phyloP scores from a whole-genome alignment of 2,888 invertebrate genomes.

The Nebria brevicollis region DNA sequence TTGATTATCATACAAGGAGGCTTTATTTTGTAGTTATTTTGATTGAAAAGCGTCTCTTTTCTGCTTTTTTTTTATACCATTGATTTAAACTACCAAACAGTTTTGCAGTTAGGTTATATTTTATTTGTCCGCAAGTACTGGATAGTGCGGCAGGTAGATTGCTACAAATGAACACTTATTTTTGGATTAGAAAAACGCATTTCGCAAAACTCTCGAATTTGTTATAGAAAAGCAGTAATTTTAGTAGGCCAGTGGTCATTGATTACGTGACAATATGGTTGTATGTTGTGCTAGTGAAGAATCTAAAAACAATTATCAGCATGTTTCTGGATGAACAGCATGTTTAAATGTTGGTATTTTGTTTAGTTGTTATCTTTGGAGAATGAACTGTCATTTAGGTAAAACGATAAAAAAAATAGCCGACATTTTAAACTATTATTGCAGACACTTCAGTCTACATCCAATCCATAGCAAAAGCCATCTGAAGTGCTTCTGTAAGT shows the following conservation, averaged over 20 bases:
- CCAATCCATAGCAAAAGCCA: conserved; percentile 34
- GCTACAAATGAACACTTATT: not conserved
- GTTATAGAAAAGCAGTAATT: not conserved
- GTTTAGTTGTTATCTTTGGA: not conserved
- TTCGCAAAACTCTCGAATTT: not conserved
- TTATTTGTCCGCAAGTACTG: not conserved
- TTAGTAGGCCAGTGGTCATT: too few species aligned
- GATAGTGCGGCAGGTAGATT: not conserved
- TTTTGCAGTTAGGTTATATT: not conserved
- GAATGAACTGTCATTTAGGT: not conserved
- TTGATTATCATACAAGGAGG: not conserved
- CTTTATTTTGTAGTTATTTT: not conserved
- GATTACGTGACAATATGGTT: not conserved
- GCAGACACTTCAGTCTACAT: conserved; percentile 36
- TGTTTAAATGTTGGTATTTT: conserved; percentile 21
- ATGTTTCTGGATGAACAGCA: conserved; percentile 42
- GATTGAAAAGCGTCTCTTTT: not conserved
- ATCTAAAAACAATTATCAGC: conserved; percentile 8
- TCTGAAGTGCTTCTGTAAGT: conserved; percentile 44
- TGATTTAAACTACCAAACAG: not conserved
- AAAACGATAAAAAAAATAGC: not conserved
- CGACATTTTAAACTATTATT: conserved; percentile 25
- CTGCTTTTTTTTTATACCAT: not conserved
- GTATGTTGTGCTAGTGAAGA: not conserved
- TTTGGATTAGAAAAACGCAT: not conserved